Conservation (phyloP, 2,888 invertebrate genomes). For the Lepidonotus clava region DNA sequence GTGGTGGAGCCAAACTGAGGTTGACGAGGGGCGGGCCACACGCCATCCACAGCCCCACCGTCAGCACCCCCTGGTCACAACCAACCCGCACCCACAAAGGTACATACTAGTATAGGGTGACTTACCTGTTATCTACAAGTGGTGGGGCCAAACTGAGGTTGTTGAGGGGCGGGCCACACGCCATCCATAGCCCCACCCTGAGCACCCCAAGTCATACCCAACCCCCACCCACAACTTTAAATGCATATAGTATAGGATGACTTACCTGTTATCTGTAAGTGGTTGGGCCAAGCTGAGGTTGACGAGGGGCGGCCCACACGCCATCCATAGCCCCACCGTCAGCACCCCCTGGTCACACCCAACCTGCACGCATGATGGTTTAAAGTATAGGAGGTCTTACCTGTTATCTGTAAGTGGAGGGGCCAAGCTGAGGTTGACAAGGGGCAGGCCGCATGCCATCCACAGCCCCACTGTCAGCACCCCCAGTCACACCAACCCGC, state of each 20-base stretch:
- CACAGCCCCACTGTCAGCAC: conserved; percentile 37
- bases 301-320: conserved; percentile 21
- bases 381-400: too few species aligned
- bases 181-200: conserved; percentile 45
- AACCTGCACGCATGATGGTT: too few species aligned
- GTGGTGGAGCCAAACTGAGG: too few species aligned
- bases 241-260: too few species aligned
- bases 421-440: conserved; percentile 17
- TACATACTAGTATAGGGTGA: too few species aligned
- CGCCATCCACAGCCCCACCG: too few species aligned
- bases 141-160: conserved; percentile 20
- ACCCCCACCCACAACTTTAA: not conserved
- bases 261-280: too few species aligned
- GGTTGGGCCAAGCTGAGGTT: not conserved
- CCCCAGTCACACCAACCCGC: conserved; percentile 20
- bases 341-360: conserved; percentile 8
- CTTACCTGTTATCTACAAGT: too few species aligned
- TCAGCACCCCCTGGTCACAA: too few species aligned
- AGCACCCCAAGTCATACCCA: not conserved
- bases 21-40: too few species aligned
- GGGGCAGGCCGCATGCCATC: conserved; percentile 26
- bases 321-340: conserved; percentile 45
- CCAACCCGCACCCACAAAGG: too few species aligned
- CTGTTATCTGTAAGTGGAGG: too few species aligned
- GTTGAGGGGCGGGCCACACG: conserved; percentile 11